Conservation (phyloP, 2,797 vertebrate genomes). For the Todus mexicanus region DNA sequence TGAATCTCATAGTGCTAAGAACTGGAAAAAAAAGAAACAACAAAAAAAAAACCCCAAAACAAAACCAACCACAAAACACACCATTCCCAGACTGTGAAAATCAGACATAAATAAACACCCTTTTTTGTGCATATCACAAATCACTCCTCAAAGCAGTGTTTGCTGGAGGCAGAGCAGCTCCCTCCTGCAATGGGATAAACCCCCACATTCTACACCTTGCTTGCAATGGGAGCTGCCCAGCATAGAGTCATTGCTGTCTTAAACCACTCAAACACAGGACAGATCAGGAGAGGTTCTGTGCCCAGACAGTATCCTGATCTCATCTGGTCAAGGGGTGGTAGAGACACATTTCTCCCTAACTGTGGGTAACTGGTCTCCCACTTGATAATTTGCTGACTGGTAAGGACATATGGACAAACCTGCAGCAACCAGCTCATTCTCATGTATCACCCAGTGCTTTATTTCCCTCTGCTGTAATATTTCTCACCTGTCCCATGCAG, state of each 20-base stretch:
- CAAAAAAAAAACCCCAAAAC: too few species aligned
- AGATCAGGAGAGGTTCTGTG: neutral
- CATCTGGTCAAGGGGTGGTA: neutral
- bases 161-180: neutral
- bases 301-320: neutral
- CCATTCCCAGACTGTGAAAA: neutral
- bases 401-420: neutral
- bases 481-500: constrained; percentile 3
- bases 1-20: neutral
- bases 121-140: neutral
- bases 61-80: too few species aligned
- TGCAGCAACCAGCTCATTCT: neutral
- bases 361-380: neutral
- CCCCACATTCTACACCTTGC: neutral
- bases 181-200: neutral
- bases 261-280: neutral
- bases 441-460: neutral
- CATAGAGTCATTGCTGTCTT: neutral
- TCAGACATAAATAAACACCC: too few species aligned
- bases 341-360: neutral
- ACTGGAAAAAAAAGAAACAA: too few species aligned
- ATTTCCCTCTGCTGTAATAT: neutral
- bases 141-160: neutral
- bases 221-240: neutral
- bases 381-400: neutral